A percentile compares a stretch with the other conserved stretches of the same genome.
Conservation (phyloP, 2,797 vertebrate genomes). For the Sandelia bainsii region DNA sequence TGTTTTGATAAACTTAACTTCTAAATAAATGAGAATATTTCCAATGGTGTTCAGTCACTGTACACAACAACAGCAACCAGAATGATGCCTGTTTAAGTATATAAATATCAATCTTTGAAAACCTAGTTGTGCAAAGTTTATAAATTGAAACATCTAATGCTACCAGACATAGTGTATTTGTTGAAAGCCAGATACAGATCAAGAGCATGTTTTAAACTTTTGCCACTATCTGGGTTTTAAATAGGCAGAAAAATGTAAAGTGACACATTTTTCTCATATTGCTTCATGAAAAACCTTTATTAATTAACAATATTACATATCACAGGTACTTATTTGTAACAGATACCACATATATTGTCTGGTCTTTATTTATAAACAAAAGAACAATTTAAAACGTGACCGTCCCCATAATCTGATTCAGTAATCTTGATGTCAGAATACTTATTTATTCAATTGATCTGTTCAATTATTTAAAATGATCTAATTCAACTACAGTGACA, state of each 20-base stretch:
- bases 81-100: not conserved
- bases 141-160: not conserved
- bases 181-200: not conserved
- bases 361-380: not conserved
- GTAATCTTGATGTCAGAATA: constrained; percentile 13
- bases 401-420: not conserved
- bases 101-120: not conserved
- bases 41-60: not conserved
- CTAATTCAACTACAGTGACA: not conserved
- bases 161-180: not conserved
- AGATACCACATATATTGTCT: not conserved
- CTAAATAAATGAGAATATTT: not conserved
- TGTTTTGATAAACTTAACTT: not conserved
- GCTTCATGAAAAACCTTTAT: constrained; percentile 16
- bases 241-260: not conserved
- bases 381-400: not conserved
- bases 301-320: constrained; percentile 10
- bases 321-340: not conserved
- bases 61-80: too few species aligned
- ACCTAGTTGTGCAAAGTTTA: not conserved
- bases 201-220: not conserved
- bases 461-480: not conserved
- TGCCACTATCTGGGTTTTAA: not conserved
- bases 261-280: too few species aligned
- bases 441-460: too few species aligned